Evolutionary conservation across 2,113 vertebrate species (phyloP), one percentile per base, ranked within the genome.

Genomic region (Riparia riparia): DNA sequence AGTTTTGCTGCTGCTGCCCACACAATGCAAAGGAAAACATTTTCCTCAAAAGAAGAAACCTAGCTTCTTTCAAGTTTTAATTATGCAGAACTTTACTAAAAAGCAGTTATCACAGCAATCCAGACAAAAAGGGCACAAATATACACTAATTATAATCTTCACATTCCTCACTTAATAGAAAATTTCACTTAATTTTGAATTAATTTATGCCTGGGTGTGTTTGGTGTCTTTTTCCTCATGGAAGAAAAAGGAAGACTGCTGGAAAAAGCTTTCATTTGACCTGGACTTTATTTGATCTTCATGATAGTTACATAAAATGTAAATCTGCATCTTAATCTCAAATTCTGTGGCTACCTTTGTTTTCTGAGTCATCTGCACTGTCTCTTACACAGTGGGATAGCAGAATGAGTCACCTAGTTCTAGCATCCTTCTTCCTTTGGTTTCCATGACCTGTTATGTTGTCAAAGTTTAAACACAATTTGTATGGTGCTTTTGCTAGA

Each of bases 1-100:
- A 93, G 63, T 92, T 95, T 69, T 57, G 31, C 56, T 72, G 39
- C 78, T 95, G 54, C 42, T 93, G 63, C 47, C 82, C 51, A 92
- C 71, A 92, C 31, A 91, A 78, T 31, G 47, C 87, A 87, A 96
- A 96, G 65, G 88, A 95, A 97, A 86, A 92, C 79, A 91, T 82
- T 82, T 77, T 87, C 42, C 86, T 93, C 7, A 14, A 58, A 94
- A 87, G 70, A 89, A 94, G 63, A 88, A 88, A 73, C 15, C 4
- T 77, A 39, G n/a, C 41, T 81, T 90, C 61, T 89, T 82, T 72
- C 8, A 31, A 84, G 70, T 14, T 82, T 89, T 76, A 95, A 78
- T 50, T 76, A 84, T 79, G 90, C 90, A 96, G 83, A 66, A 93
- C 89, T 97, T 82, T 60, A 93, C 70, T 92, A 82, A 86, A 54